Evolutionary conservation across 1,140 invertebrate species (phyloP).

Genomic region (Schlechtendalia chinensis): DNA sequence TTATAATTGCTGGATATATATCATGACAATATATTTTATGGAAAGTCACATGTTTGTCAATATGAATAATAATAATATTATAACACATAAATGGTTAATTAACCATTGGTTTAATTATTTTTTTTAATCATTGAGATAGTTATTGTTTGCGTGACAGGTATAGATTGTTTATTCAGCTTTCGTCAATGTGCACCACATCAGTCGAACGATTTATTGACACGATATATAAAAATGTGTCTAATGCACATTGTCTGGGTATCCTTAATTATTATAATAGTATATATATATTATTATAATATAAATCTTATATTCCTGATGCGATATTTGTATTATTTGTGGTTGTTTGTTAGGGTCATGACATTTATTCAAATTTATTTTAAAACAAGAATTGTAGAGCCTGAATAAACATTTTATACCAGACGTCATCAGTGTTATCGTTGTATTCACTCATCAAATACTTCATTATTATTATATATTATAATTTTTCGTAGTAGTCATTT

Average conservation of each 20-base stretch:
- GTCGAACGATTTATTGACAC: neutral
- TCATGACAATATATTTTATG: too few relatives aligned
- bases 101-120: too few relatives aligned
- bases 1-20: too few relatives aligned
- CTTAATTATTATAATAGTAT: neutral
- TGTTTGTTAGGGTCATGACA: neutral
- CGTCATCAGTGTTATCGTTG: neutral
- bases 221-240: neutral
- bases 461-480: too few relatives aligned
- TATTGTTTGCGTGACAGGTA: too few relatives aligned
- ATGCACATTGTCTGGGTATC: neutral
- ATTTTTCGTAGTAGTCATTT: too few relatives aligned
- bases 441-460: neutral
- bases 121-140: too few relatives aligned
- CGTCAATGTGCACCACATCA: neutral
- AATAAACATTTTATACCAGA: conserved; percentile 24
- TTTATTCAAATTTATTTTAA: neutral
- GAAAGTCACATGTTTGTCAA: too few relatives aligned
- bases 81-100: too few relatives aligned
- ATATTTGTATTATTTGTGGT: neutral
- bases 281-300: neutral
- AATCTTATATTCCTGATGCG: neutral
- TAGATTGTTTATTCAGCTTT: neutral
- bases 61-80: too few relatives aligned
- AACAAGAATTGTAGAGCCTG: neutral